Evolutionary conservation across 2,797 vertebrate species (phyloP).

Genomic region (Lithobates sylvaticus): DNA sequence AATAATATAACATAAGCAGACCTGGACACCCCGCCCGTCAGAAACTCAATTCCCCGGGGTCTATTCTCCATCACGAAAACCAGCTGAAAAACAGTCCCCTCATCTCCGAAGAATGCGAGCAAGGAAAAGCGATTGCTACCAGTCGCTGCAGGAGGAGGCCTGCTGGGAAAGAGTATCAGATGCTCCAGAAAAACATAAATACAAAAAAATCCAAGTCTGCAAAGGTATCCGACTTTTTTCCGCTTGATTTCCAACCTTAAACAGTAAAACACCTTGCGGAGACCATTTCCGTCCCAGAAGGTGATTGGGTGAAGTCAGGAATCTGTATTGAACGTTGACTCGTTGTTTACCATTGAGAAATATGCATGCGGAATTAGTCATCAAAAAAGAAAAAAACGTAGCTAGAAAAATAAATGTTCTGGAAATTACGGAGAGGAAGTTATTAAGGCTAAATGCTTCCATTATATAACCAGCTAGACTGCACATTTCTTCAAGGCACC

Average conservation of each 20-base stretch:
- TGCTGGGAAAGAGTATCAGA: not conserved
- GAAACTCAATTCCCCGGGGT: constrained; percentile 29
- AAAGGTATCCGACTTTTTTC: not conserved
- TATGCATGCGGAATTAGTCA: not conserved
- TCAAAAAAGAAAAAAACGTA: not conserved
- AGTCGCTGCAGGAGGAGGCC: not conserved
- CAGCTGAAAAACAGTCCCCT: constrained; percentile 60
- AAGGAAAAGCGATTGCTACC: constrained; percentile 13
- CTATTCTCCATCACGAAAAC: not conserved
- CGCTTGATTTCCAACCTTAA: not conserved
- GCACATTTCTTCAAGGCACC: not conserved
- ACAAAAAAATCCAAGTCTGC: not conserved
- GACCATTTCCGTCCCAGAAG: constrained; percentile 48
- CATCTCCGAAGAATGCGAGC: constrained; percentile 46
- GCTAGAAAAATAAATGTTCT: constrained; percentile 13
- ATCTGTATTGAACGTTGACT: no score
- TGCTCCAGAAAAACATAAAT: not conserved
- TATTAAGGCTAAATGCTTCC: constrained; percentile 38
- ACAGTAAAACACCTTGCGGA: constrained; percentile 19
- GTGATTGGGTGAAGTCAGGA: not conserved
- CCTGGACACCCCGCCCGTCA: constrained; percentile 55
- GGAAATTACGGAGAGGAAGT: constrained; percentile 32
- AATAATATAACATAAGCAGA: constrained; percentile 6
- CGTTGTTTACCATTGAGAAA: no score
- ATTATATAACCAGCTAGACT: constrained; percentile 14